Base-by-base conservation (phyloP, 2,797 vertebrate genomes). In the Squalus acanthias region DNA sequence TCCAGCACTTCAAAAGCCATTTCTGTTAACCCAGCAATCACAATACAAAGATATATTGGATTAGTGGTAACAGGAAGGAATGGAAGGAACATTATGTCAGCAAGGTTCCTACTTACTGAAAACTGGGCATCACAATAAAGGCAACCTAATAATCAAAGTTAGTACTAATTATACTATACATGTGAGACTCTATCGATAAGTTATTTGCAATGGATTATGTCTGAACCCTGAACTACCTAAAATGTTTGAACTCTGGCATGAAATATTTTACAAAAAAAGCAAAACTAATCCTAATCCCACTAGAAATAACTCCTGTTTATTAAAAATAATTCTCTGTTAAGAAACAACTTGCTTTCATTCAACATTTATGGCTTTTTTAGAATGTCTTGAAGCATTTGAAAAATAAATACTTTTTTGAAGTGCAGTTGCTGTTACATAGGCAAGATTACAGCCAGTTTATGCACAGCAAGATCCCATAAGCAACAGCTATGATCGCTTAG, bases 1-100 rank as follows among this genome's bases (percentile, higher is more conserved):
- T 76, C 50, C 94, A 53, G 67, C 46, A 95, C 10, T 76, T 95
- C 70, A 95, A 74, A 95, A 74, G 69, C 24, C 39, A 74, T 76
- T 95, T 95, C 50, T 95, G 69, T 74, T 70, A 95, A 74, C 24
- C 94, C 24, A 95, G 65, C 39, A 95, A 74, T 72, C 46, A 72
- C 69, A 74, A 57, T 50, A 72, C 93, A 95, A 39, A 39, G n/a
- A 26, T 33, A 26, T 53, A 95, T 72, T 95, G 67, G 67, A 95
- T 95, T 70, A 95, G 22, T 50, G 13, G 67, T 50, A 95, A 95
- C 67, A 72, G 63, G 91, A 93, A 93, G 63, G 17, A 93, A 93
- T 93, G 17, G 20, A 93, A 93, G 13, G 7, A 93, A 93, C 63
- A 24, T 69, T 39, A 46, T 67, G 65, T 46, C 63, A 69, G 91